phyloP scores from a whole-genome alignment of 2,113 vertebrate genomes.

The Otis tarda region DNA sequence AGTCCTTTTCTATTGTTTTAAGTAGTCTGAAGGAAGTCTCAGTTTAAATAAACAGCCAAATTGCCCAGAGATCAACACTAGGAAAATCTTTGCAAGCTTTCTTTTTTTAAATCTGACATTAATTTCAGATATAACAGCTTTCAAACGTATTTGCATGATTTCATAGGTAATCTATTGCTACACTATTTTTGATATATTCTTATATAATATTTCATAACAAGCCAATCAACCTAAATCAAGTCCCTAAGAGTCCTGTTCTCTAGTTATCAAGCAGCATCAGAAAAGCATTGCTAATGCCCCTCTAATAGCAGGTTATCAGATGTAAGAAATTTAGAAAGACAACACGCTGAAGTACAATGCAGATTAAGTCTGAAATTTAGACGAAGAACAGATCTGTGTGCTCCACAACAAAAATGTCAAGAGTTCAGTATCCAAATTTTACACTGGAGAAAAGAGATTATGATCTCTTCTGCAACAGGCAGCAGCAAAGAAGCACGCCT shows the following conservation, averaged over 20 bases:
- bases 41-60: background rate
- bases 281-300: background rate
- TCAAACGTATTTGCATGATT: background rate
- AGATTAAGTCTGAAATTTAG: background rate
- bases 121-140: background rate
- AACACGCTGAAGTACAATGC: background rate
- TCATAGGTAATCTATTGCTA: background rate
- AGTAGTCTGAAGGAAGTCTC: constrained; percentile 20
- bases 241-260: background rate
- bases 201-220: background rate
- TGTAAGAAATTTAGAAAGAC: background rate
- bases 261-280: background rate
- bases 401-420: background rate
- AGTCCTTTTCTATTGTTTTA: constrained; percentile 33
- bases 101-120: background rate
- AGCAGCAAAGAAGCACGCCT: background rate
- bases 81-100: background rate
- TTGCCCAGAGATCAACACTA: background rate
- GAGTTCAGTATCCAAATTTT: background rate
- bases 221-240: background rate
- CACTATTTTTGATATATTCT: background rate
- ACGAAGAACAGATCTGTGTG: accelerated
- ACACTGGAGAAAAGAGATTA: accelerated
- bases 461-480: background rate
- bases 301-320: background rate